These are phyloP conservation scores for Barnardius zonarius DNA, from an alignment of 2,113 vertebrate species.

Conservation along the genomic window DNA sequence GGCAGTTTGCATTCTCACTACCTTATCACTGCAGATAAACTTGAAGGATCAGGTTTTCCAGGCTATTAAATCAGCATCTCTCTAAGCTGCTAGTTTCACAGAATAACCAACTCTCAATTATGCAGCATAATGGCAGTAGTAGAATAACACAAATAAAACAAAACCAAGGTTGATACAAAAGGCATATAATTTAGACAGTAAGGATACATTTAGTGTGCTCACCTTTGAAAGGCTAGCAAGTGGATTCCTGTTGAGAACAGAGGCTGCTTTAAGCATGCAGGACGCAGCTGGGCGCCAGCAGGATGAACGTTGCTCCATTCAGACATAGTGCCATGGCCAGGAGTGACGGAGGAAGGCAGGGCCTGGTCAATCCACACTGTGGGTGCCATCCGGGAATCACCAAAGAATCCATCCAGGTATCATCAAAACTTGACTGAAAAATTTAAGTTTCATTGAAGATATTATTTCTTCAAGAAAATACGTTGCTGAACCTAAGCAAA, in stretches of 20 bases:
- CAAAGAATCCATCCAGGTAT: background rate
- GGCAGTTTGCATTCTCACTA: background rate
- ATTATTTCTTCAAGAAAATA: background rate
- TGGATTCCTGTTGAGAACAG: background rate
- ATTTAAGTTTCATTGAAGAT: background rate
- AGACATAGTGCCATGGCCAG: background rate
- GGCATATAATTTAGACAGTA: background rate
- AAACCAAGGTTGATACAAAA: background rate
- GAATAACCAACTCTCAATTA: background rate
- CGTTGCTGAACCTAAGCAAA: background rate
- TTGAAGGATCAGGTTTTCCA: background rate
- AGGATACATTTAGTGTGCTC: background rate
- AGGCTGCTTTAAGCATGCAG: constrained; percentile 2
- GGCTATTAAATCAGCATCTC: background rate
- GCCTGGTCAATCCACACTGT: background rate
- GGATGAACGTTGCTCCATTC: background rate
- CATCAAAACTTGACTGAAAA: background rate
- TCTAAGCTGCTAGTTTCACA: background rate
- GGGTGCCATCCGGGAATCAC: background rate
- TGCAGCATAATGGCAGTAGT: background rate
- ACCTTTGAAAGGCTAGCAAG: background rate
- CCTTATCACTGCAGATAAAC: background rate
- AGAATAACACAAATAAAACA: constrained; percentile 1
- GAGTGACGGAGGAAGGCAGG: background rate
- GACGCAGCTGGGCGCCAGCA: background rate